These are phyloP conservation scores for Myioborus miniatus DNA, from an alignment of 2,797 vertebrate genomes.

Conservation along the genomic window DNA sequence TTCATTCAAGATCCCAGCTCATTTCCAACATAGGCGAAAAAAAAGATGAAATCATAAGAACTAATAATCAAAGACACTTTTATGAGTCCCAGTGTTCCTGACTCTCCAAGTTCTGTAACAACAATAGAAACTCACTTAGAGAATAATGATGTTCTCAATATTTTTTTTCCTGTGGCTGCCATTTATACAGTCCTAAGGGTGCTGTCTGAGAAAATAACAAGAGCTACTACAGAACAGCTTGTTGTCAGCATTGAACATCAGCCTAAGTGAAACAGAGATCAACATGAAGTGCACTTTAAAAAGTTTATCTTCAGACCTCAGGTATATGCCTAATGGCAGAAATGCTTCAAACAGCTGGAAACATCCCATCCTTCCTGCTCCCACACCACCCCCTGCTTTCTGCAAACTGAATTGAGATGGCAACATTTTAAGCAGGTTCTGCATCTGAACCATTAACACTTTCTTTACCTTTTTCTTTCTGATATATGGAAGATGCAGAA, in stretches of 20 bases:
- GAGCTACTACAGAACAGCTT: slow-evolving; percentile 32
- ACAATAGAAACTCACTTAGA: slow-evolving; percentile 26
- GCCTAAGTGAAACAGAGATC: slow-evolving; percentile 38
- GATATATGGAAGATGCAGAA: not conserved
- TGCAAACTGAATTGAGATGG: not conserved
- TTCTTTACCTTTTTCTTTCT: not conserved
- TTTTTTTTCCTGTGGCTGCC: slow-evolving; percentile 15
- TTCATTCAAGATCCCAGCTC: not conserved
- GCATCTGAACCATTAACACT: not conserved
- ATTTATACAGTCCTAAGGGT: slow-evolving; percentile 38
- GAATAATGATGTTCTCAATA: slow-evolving; percentile 35
- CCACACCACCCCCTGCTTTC: not conserved
- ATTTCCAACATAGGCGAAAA: not conserved
- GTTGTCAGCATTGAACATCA: not conserved
- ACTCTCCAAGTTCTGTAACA: slow-evolving; percentile 34
- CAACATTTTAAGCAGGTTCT: not conserved
- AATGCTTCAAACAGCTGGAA: slow-evolving; percentile 42
- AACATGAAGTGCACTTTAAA: slow-evolving; percentile 29
- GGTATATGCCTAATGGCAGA: not conserved
- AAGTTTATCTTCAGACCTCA: slow-evolving; percentile 6
- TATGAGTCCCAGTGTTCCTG: slow-evolving; percentile 21
- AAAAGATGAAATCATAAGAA: not conserved
- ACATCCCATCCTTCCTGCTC: not conserved
- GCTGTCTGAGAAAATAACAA: slow-evolving; percentile 50
- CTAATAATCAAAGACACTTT: slow-evolving; percentile 57